These are phyloP conservation scores for Ramazzottius varieornatus DNA, from an alignment of 2,888 invertebrate genomes.

Conservation along the genomic window DNA sequence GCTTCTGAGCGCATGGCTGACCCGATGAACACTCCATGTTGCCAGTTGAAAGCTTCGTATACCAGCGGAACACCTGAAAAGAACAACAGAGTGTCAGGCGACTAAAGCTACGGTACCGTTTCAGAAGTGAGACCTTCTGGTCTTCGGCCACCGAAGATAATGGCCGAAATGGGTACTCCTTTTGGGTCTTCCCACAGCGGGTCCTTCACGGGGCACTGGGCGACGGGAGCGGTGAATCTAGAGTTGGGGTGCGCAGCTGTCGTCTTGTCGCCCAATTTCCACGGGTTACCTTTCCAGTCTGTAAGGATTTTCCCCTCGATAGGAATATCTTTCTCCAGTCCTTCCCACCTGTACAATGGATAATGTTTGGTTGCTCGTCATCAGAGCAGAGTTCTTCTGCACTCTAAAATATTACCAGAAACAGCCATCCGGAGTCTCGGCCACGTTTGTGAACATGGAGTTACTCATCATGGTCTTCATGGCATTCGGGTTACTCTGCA, in stretches of 20 bases:
- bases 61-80: conserved; percentile 49
- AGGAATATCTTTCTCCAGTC: conserved; percentile 43
- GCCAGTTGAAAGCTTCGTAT: conserved; percentile 71
- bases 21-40: conserved; percentile 84
- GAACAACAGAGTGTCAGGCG: too few relatives aligned
- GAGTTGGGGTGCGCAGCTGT: conserved; percentile 95
- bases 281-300: conserved; percentile 18
- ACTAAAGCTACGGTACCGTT: too few relatives aligned
- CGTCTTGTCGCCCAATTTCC: conserved; percentile 24
- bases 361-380: too few relatives aligned
- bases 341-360: too few relatives aligned
- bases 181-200: conserved; percentile 65
- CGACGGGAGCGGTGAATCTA: conserved; percentile 76
- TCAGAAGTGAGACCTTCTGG: conserved; percentile 45
- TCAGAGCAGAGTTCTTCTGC: too few relatives aligned
- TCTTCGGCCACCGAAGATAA: conserved; percentile 79
- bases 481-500: conserved; percentile 76
- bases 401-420: too few relatives aligned
- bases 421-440: conserved; percentile 61
- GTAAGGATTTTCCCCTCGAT: conserved; percentile 12
- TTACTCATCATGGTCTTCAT: conserved; percentile 72
- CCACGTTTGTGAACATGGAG: conserved; percentile 92
- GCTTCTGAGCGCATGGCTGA: conserved; percentile 82
- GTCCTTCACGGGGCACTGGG: conserved; percentile 81
- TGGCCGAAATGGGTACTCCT: conserved; percentile 86